phyloP scores from a whole-genome alignment of 2,113 vertebrate species.

The Labeo catla region DNA sequence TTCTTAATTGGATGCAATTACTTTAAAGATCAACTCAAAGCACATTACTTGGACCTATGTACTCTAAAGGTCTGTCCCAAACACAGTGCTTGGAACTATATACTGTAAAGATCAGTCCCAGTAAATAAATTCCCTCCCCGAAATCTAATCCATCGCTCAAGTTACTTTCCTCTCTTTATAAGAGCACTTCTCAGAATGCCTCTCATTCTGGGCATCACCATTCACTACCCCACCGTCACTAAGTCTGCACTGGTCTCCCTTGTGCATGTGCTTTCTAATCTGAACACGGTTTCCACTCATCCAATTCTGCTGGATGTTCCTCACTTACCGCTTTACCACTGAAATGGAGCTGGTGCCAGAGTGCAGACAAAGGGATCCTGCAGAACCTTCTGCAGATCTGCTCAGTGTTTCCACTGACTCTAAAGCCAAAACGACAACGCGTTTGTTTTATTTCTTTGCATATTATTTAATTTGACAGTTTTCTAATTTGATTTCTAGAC shows the following conservation, averaged over 20 bases:
- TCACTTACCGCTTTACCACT: slow-evolving; percentile 32
- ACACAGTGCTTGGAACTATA: neutral
- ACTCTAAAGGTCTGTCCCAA: slow-evolving; percentile 62
- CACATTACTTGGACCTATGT: slow-evolving; percentile 81
- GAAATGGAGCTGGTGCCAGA: neutral
- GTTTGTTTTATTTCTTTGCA: neutral
- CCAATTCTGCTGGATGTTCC: slow-evolving; percentile 28
- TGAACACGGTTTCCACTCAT: slow-evolving; percentile 22
- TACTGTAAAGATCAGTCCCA: neutral
- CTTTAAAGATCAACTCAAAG: too few relatives aligned
- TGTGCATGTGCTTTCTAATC: slow-evolving; percentile 38
- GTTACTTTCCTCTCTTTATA: slow-evolving; percentile 71
- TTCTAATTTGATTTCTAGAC: neutral
- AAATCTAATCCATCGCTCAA: slow-evolving; percentile 81
- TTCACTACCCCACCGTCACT: slow-evolving; percentile 10
- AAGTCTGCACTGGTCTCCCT: slow-evolving; percentile 29
- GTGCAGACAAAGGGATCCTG: neutral
- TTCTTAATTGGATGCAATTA: too few relatives aligned
- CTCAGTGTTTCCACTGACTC: neutral
- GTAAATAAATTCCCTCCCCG: slow-evolving; percentile 1
- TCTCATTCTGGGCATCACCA: slow-evolving; percentile 2
- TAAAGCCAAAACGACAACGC: neutral
- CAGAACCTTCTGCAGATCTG: neutral
- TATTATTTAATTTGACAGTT: too few relatives aligned
- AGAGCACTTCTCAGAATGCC: slow-evolving; percentile 24